phyloP scores from a whole-genome alignment of 1,140 invertebrate species.

The Pachypeltis micranthus region DNA sequence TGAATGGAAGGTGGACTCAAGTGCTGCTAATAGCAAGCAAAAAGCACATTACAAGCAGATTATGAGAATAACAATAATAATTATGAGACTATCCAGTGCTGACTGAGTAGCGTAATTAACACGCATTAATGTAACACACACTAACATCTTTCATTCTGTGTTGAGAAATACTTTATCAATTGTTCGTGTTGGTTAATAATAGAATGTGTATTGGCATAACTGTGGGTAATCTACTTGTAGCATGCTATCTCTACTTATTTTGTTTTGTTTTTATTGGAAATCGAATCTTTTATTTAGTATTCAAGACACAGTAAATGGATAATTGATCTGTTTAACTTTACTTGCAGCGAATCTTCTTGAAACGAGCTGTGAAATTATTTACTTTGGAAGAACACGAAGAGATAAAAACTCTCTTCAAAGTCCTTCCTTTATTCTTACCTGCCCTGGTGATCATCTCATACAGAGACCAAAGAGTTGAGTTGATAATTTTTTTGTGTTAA shows the following conservation, averaged over 20 bases:
- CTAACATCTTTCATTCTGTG: background rate
- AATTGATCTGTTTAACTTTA: background rate
- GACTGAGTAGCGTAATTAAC: background rate
- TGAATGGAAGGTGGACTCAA: too few species aligned
- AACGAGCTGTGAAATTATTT: background rate
- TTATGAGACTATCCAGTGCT: background rate
- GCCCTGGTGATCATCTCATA: background rate
- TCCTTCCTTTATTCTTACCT: background rate
- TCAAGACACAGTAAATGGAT: background rate
- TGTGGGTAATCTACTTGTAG: background rate
- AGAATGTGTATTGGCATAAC: background rate
- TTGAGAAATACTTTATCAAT: too few species aligned
- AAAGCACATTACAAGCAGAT: too few species aligned
- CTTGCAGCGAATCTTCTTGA: background rate
- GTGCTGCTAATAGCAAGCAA: too few species aligned
- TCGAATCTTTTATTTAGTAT: background rate
- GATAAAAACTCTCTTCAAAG: background rate
- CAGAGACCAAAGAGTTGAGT: background rate
- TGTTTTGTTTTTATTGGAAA: too few species aligned
- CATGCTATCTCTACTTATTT: too few species aligned
- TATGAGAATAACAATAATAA: background rate
- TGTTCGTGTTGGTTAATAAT: too few species aligned
- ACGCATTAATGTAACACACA: background rate
- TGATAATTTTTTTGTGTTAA: too few species aligned
- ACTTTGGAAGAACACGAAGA: background rate